Evolutionary conservation across 2,888 invertebrate species (phyloP).

Genomic region (Xanthorhoe designata): DNA sequence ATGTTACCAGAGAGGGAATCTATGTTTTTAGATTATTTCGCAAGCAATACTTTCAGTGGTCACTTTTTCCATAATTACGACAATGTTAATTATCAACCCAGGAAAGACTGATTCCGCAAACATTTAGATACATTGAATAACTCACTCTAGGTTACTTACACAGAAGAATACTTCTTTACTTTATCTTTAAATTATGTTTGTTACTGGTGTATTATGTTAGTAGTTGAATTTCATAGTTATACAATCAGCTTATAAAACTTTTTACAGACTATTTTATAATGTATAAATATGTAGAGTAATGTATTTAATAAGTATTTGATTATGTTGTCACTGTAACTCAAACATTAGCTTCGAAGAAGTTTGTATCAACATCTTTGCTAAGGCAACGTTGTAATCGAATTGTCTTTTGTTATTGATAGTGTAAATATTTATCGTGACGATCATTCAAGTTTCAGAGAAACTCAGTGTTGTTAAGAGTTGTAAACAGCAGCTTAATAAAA

Average conservation of each 20-base stretch:
- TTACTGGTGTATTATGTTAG: constrained; percentile 37
- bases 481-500: constrained; percentile 80
- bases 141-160: constrained; percentile 49
- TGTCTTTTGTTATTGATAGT: constrained; percentile 46
- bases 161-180: constrained; percentile 44
- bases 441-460: constrained; percentile 78
- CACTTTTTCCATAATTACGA: constrained; percentile 24
- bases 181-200: constrained; percentile 35
- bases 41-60: constrained; percentile 13
- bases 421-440: constrained; percentile 65
- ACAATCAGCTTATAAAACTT: constrained; percentile 59
- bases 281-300: constrained; percentile 56
- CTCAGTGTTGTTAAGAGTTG: constrained; percentile 79
- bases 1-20: constrained; percentile 14
- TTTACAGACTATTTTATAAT: constrained; percentile 67
- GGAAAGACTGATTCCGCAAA: constrained; percentile 81
- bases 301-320: constrained; percentile 23
- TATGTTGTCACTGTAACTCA: constrained; percentile 55
- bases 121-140: constrained; percentile 47
- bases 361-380: constrained; percentile 50
- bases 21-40: constrained; percentile 21
- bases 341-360: constrained; percentile 73
- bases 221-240: constrained; percentile 50
- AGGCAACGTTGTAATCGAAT: constrained; percentile 49
- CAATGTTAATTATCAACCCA: constrained; percentile 50